phyloP scores from a whole-genome alignment of 2,797 vertebrate species.

The Chaenodraco wilsoni region DNA sequence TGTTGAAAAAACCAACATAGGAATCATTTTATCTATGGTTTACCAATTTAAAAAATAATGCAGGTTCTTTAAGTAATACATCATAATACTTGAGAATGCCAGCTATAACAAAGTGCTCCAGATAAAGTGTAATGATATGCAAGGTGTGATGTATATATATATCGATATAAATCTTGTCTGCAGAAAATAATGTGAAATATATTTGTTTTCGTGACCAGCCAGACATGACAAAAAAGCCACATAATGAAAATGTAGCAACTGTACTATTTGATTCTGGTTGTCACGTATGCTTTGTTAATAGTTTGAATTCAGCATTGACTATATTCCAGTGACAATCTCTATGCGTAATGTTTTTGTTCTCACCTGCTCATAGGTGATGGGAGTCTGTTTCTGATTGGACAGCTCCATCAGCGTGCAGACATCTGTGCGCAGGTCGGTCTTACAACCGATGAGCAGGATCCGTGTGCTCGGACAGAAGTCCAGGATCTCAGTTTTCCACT shows the following conservation, averaged over 20 bases:
- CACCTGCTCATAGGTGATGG: constrained; percentile 94
- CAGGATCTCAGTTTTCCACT: constrained; percentile 96
- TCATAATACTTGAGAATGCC: not conserved
- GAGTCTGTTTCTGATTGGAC: constrained; percentile 94
- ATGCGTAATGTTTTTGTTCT: not conserved
- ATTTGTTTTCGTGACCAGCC: not conserved
- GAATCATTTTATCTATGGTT: not conserved
- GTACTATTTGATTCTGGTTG: not conserved
- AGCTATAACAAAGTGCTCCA: not conserved
- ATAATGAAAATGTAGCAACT: not conserved
- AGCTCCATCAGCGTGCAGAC: constrained; percentile 95
- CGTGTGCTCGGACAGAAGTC: constrained; percentile 95
- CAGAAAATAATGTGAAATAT: not conserved
- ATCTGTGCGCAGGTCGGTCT: constrained; percentile 93
- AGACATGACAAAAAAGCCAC: not conserved
- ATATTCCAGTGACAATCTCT: not conserved
- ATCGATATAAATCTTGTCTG: not conserved
- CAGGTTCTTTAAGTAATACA: not conserved
- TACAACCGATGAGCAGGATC: constrained; percentile 94
- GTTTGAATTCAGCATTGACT: not conserved
- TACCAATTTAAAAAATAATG: not conserved
- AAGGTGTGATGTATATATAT: not conserved
- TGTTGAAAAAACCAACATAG: not conserved
- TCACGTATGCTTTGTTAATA: not conserved
- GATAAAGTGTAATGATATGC: not conserved